Percentiles rank a stretch among this genome's conserved stretches.
Conservation (phyloP, 1,140 invertebrate genomes). For the Drosophila fuyamai region DNA sequence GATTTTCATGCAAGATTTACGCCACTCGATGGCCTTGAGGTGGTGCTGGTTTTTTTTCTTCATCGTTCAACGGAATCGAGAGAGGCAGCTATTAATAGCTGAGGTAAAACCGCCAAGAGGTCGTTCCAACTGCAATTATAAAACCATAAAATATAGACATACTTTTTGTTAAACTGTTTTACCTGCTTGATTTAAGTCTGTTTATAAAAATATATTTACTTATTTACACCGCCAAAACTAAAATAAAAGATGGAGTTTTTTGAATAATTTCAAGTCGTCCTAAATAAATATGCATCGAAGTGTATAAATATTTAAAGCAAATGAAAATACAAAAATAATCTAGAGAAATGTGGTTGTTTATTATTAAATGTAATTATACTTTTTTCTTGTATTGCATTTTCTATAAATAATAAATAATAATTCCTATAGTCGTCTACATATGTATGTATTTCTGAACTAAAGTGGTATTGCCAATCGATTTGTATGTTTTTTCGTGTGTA, state of each 20-base stretch:
- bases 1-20: slow-evolving; percentile 63
- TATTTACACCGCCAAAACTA: not conserved
- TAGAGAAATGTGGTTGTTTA: too few species aligned
- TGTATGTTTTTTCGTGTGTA: slow-evolving; percentile 3
- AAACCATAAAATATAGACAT: slow-evolving; percentile 55
- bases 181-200: slow-evolving; percentile 45
- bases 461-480: not conserved
- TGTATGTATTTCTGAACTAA: not conserved
- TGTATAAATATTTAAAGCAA: not conserved
- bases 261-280: too few species aligned
- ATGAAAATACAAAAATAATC: not conserved
- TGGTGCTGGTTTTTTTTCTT: slow-evolving; percentile 52
- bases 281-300: too few species aligned
- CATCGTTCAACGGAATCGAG: slow-evolving; percentile 23
- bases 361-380: too few species aligned
- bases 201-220: slow-evolving; percentile 14
- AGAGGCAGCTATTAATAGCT: slow-evolving; percentile 63
- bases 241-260: not conserved
- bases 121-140: slow-evolving; percentile 67
- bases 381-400: too few species aligned
- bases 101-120: slow-evolving; percentile 61
- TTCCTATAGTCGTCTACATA: too few species aligned
- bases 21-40: slow-evolving; percentile 66
- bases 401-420: too few species aligned
- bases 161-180: slow-evolving; percentile 66